Evolutionary conservation across 2,113 vertebrate species (phyloP).

Genomic region (Terrapene triunguis): DNA sequence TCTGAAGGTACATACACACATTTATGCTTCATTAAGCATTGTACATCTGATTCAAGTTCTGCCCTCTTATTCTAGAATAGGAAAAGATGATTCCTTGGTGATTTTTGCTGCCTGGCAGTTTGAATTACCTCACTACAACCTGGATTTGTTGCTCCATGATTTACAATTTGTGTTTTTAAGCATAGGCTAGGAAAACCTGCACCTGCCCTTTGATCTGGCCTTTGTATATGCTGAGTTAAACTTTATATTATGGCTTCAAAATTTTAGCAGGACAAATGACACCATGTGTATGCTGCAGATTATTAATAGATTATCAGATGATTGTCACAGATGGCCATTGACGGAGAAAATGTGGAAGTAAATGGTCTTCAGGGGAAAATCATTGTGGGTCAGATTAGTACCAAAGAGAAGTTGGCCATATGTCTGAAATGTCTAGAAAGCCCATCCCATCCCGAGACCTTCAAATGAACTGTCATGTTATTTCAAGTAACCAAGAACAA

Average conservation of each 20-base stretch:
- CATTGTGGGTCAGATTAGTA: conserved; percentile 15
- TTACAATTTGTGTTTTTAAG: background rate
- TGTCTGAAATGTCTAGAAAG: background rate
- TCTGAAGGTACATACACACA: background rate
- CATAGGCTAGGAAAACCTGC: background rate
- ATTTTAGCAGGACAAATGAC: conserved; percentile 36
- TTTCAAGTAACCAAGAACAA: background rate
- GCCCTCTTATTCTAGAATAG: background rate
- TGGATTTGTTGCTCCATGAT: background rate
- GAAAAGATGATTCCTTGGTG: background rate
- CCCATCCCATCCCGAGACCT: background rate
- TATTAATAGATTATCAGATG: conserved; percentile 6
- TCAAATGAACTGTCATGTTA: background rate
- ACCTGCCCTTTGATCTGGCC: background rate
- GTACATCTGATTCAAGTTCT: background rate
- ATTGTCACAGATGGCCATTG: conserved; percentile 42
- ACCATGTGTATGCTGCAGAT: background rate
- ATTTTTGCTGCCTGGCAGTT: background rate
- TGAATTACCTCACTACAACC: background rate
- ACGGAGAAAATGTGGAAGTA: conserved; percentile 49
- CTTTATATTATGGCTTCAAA: background rate
- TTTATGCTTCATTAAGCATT: background rate
- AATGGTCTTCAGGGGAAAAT: conserved; percentile 46
- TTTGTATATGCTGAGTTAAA: background rate
- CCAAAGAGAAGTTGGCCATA: conserved; percentile 29